These are phyloP conservation scores for Suillia variegata DNA, from an alignment of 2,888 invertebrate genomes.

Conservation along the genomic window DNA sequence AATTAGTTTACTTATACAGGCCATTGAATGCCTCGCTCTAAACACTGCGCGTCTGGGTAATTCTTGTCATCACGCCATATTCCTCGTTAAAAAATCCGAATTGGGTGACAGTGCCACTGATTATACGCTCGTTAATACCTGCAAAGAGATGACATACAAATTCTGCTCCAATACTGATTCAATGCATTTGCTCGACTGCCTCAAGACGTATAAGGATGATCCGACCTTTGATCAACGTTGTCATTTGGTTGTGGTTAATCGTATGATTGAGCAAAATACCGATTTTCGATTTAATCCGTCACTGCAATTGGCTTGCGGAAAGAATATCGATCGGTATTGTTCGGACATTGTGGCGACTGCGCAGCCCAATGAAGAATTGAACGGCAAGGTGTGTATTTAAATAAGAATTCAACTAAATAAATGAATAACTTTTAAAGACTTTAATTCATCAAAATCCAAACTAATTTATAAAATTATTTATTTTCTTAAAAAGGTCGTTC, in stretches of 20 bases:
- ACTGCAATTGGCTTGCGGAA: conserved; percentile 78
- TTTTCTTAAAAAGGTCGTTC: conserved; percentile 63
- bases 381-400: conserved; percentile 74
- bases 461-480: background rate
- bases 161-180: conserved; percentile 79
- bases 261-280: conserved; percentile 88
- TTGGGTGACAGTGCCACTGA: conserved; percentile 86
- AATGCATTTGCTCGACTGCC: conserved; percentile 74
- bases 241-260: conserved; percentile 79
- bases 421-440: background rate
- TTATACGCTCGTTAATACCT: conserved; percentile 80
- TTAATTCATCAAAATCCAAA: background rate
- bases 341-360: conserved; percentile 64
- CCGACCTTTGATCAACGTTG: conserved; percentile 82
- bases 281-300: conserved; percentile 90
- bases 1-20: no score
- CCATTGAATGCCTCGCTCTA: conserved; percentile 79
- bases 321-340: conserved; percentile 81
- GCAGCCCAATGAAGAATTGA: conserved; percentile 73
- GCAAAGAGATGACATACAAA: conserved; percentile 83
- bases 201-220: conserved; percentile 79
- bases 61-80: conserved; percentile 79
- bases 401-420: background rate
- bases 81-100: conserved; percentile 84
- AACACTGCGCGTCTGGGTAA: conserved; percentile 69